phyloP scores from a whole-genome alignment of 2,797 vertebrate genomes.

The Sparidentex hasta region DNA sequence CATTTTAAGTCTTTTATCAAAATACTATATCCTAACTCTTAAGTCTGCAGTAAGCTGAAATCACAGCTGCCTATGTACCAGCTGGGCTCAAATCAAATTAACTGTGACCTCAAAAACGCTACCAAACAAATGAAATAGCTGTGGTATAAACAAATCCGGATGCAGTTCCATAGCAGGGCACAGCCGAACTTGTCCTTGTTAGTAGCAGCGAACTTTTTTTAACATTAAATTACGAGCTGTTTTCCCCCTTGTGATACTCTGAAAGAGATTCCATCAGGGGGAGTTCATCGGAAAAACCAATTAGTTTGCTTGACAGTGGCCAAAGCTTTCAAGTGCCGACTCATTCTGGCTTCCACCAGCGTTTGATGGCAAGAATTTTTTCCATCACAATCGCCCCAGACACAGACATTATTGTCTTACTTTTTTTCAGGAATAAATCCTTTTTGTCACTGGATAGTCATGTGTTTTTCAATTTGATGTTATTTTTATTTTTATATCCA shows the following conservation, averaged over 20 bases:
- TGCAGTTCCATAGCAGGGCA: constrained; percentile 3
- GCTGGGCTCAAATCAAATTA: background rate
- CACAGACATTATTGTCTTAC: constrained; percentile 7
- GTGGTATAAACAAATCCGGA: constrained; percentile 21
- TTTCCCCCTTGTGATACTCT: constrained; percentile 38
- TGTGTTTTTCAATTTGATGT: background rate
- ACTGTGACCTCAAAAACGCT: constrained; percentile 17
- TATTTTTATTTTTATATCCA: background rate
- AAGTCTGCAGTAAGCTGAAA: background rate
- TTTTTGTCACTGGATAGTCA: constrained; percentile 9
- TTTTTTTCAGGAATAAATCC: constrained; percentile 7
- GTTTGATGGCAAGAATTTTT: constrained; percentile 38
- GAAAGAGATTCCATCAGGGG: constrained; percentile 48
- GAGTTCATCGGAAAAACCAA: constrained; percentile 60
- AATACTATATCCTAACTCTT: background rate
- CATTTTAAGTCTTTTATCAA: background rate
- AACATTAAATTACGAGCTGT: constrained; percentile 33
- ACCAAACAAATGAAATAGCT: constrained; percentile 24
- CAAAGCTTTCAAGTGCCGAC: constrained; percentile 59
- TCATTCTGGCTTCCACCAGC: constrained; percentile 39
- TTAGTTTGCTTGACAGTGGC: constrained; percentile 62
- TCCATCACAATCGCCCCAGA: constrained; percentile 5
- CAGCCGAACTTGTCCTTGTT: constrained; percentile 30
- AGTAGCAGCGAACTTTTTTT: constrained; percentile 21
- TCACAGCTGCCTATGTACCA: fast-evolving